Evolutionary conservation across 2,888 invertebrate genomes (phyloP).

Genomic region (Amiota minor): DNA sequence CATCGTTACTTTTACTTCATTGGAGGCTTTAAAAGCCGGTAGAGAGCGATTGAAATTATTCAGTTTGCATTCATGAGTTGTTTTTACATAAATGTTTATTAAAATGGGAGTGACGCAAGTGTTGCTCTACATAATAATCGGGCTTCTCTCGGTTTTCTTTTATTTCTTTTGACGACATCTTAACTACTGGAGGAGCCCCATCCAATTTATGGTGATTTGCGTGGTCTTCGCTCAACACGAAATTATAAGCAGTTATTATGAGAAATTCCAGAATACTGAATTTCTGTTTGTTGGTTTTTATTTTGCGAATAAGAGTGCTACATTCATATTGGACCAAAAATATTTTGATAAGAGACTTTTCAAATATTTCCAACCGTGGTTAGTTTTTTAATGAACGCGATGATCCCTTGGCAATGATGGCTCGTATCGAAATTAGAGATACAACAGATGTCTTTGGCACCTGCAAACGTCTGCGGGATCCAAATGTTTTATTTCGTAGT

Average conservation of each 20-base stretch:
- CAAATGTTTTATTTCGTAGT: slow-evolving; percentile 62
- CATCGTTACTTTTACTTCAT: not conserved
- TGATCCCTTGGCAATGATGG: slow-evolving; percentile 67
- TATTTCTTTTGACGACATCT: slow-evolving; percentile 17
- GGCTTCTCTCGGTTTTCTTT: not conserved
- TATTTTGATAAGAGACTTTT: slow-evolving; percentile 70
- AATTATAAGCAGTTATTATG: slow-evolving; percentile 46
- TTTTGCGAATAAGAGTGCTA: slow-evolving; percentile 43
- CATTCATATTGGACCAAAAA: slow-evolving; percentile 62
- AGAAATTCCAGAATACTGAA: slow-evolving; percentile 49
- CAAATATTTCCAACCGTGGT: slow-evolving; percentile 68
- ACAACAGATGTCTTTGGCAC: slow-evolving; percentile 74
- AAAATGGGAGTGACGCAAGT: slow-evolving; percentile 13
- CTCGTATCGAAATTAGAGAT: too few relatives aligned
- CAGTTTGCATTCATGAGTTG: not conserved
- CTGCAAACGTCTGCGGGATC: slow-evolving; percentile 68
- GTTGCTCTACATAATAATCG: slow-evolving; percentile 5
- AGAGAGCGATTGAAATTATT: not conserved
- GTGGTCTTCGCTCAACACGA: slow-evolving; percentile 39
- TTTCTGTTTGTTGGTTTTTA: slow-evolving; percentile 51
- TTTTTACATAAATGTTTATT: not conserved
- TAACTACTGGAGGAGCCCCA: slow-evolving; percentile 52
- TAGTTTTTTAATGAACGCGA: slow-evolving; percentile 61
- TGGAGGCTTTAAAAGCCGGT: not conserved
- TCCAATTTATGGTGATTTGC: slow-evolving; percentile 44